Conservation (phyloP, 1,140 invertebrate species). For the Sycophila sp. region DNA sequence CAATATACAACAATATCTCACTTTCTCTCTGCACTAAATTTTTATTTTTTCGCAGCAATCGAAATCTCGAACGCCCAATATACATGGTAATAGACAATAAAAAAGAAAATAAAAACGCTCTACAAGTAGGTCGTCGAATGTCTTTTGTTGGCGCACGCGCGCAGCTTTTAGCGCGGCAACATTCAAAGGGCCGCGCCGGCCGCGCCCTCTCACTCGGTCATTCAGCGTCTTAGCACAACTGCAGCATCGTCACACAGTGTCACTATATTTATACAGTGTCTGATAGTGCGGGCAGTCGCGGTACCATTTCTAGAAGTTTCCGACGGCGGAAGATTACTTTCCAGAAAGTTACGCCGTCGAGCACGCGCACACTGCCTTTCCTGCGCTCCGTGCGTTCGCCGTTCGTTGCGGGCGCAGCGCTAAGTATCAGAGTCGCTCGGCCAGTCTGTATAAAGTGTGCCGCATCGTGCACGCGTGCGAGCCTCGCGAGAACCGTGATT, state of each 20-base stretch:
- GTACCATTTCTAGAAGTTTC: conserved; percentile 36
- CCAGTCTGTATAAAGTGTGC: too few relatives aligned
- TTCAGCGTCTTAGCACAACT: background rate
- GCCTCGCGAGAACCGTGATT: background rate
- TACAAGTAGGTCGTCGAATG: too few relatives aligned
- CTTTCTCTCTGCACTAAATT: too few relatives aligned
- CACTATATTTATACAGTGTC: too few relatives aligned
- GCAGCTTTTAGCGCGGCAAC: conserved; percentile 1
- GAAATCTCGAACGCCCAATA: too few relatives aligned
- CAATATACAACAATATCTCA: too few relatives aligned
- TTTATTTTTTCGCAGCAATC: too few relatives aligned
- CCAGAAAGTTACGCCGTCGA: conserved; percentile 25
- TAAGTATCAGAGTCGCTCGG: too few relatives aligned
- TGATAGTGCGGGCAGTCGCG: background rate
- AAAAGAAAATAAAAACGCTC: too few relatives aligned
- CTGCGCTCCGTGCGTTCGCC: background rate
- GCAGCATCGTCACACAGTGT: background rate
- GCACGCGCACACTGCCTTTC: background rate
- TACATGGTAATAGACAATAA: too few relatives aligned
- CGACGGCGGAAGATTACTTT: conserved; percentile 4
- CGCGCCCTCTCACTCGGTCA: background rate
- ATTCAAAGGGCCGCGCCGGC: background rate
- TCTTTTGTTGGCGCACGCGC: too few relatives aligned
- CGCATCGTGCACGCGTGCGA: too few relatives aligned
- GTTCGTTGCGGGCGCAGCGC: background rate